Evolutionary conservation across 2,797 vertebrate genomes (phyloP).

Genomic region (Agapornis canus): DNA sequence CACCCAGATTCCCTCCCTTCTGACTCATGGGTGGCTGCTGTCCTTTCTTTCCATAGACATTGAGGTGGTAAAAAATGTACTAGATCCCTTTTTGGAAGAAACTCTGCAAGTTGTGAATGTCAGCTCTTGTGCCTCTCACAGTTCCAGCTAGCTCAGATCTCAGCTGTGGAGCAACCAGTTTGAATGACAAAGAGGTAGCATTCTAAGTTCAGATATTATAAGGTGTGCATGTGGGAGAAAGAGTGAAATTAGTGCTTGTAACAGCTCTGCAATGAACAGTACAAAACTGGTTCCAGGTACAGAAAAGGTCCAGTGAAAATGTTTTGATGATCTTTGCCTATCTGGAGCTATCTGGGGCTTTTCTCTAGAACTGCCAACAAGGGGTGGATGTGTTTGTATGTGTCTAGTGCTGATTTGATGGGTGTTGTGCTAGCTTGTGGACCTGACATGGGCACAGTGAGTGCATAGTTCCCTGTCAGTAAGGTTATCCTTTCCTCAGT

Average conservation of each 20-base stretch:
- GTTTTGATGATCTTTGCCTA: neutral
- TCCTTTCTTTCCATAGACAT: neutral
- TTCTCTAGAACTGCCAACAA: neutral
- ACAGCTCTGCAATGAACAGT: neutral
- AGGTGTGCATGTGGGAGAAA: neutral
- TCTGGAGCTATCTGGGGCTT: neutral
- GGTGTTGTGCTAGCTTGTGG: neutral
- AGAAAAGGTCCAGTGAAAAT: neutral
- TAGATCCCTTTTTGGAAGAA: neutral
- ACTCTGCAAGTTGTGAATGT: neutral
- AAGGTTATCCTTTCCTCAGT: neutral
- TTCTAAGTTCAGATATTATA: neutral
- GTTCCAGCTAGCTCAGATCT: neutral
- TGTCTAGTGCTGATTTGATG: neutral
- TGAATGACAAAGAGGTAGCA: neutral
- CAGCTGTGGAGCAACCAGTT: neutral
- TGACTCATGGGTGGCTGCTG: neutral
- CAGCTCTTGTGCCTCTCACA: neutral
- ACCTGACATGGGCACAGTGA: neutral
- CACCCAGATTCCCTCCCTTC: neutral
- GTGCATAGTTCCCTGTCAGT: neutral
- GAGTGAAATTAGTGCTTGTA: neutral
- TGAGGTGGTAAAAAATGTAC: neutral
- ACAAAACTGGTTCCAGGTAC: neutral
- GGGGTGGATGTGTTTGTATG: rapidly evolving